Evolutionary conservation across 2,113 vertebrate genomes (phyloP), one percentile per base, ranked within the genome.

Genomic region (Coptodon rendalli): DNA sequence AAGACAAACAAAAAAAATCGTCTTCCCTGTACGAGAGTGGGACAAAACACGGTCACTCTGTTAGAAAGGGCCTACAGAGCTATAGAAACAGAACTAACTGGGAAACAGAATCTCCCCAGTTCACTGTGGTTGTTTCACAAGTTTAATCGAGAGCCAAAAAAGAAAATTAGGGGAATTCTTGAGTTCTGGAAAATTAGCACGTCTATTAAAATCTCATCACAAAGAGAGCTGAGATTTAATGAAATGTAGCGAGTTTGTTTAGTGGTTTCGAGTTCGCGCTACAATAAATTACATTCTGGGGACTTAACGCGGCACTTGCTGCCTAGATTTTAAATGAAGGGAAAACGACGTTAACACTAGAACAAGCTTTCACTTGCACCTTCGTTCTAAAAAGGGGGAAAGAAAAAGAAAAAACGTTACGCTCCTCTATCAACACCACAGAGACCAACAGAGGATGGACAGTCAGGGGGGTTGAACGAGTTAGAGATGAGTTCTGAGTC

Each of bases 251-350:
- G 31, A 87, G 84, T 52, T 80, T 63, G 66, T 80, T 91, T 90
- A 89, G 89, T 27, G 63, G 84, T 54, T 83, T 24, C 45, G 40
- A 89, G 89, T 19, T 78, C 24, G 36, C 57, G 78, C 89, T 92
- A 86, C 89, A 91, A 93, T 92, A 93, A 93, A 87, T 94, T 91
- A 93, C 81, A 92, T 91, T 61, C 86, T 78, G 66, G 24, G 63
- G 71, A 78, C 81, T 79, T 88, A 84, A 89, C 22, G 85, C 14
- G 45, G 36, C 38, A 19, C 63, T 38, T 48, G 57, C 43, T n/a
- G 19, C 53, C 57, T 3, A 3, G 82, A 40, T 57, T 50, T 40
- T 56, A 83, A 82, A 66, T 34, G 50, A 73, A 81, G 9, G 7
- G 24, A 73, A 1, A 36, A 57, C 2, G 0, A 0, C 1, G 24